Evolutionary conservation across 2,113 vertebrate species (phyloP), one percentile per base, ranked within the genome.

Genomic region (Ranitomeya variabilis): DNA sequence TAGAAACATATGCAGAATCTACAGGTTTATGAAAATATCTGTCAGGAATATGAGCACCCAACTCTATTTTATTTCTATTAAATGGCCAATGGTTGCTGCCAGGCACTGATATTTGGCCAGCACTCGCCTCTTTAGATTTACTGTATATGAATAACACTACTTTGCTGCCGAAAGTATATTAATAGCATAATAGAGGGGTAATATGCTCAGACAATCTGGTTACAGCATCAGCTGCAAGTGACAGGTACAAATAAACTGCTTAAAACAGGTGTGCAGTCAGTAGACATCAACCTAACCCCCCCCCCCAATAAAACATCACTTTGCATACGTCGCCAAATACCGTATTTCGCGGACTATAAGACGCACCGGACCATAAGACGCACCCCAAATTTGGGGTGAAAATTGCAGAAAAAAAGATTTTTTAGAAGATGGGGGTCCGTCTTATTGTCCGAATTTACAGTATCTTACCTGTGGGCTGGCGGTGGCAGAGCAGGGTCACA

Each of bases 221-320:
- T 51, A 74, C 15, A 74, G 71, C 71, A 45, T 74, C 71, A 45
- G 71, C n/a, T 69, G 66, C n/a, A 69, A 69, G 13, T 69, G 66
- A 69, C 66, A 69, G 66, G 66, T 69, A 69, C n/a, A 69, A 69
- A 26, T 69, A 26, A 23, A 69, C 66, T 26, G 66, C 66, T 26
- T 69, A 23, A 64, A 13, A 69, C 66, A 69, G 66, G 66, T 69
- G 66, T 11, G 12, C 23, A 16, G 69, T 73, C 26, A 7, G 14
- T 73, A 19, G 5, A 66, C 18, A 64, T 6, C 26, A 73, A 10
- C 23, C 67, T 31, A 12, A 71, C 13, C 0, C 37, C 3, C 37
- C 0, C 37, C 3, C 37, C 37, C 37, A 2, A 45, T 4, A 45
- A 45, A 45, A 45, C 37, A 45, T 45, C 37, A 45, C 37, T 45